phyloP scores from a whole-genome alignment of 2,888 invertebrate genomes.

The Tipula confusa region DNA sequence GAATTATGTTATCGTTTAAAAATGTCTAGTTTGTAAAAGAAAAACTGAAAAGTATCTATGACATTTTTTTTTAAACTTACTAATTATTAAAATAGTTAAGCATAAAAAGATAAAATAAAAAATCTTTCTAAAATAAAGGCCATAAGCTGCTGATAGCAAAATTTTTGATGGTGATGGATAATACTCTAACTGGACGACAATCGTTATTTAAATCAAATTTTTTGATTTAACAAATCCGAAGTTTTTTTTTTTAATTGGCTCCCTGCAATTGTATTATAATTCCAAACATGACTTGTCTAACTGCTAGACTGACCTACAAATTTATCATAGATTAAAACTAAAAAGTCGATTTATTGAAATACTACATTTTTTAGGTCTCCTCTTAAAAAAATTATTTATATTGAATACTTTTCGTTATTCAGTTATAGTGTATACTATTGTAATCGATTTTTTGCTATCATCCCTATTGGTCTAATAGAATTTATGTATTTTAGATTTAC shows the following conservation, averaged over 20 bases:
- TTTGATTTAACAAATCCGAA: neutral
- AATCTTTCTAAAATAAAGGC: neutral
- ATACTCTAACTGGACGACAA: neutral
- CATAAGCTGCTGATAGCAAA: neutral
- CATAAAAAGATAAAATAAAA: constrained; percentile 3
- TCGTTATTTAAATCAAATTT: neutral
- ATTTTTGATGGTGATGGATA: neutral
- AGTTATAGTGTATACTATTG: too few relatives aligned
- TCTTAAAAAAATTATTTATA: too few relatives aligned
- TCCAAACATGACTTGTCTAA: too few relatives aligned
- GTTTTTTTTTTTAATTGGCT: too few relatives aligned
- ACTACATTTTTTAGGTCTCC: too few relatives aligned
- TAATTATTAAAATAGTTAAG: neutral
- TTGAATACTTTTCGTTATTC: too few relatives aligned
- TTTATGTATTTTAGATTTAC: constrained; percentile 9
- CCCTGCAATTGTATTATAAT: too few relatives aligned
- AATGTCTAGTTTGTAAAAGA: too few relatives aligned
- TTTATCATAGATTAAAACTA: too few relatives aligned
- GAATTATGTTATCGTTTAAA: too few relatives aligned
- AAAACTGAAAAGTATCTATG: neutral
- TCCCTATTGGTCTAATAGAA: neutral
- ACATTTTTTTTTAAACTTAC: neutral
- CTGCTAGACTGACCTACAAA: too few relatives aligned
- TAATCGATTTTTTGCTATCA: neutral
- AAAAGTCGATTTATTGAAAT: too few relatives aligned